Evolutionary conservation across 2,113 vertebrate genomes (phyloP), one percentile per base, ranked within the genome.

Genomic region (Bujurquina vittata): DNA sequence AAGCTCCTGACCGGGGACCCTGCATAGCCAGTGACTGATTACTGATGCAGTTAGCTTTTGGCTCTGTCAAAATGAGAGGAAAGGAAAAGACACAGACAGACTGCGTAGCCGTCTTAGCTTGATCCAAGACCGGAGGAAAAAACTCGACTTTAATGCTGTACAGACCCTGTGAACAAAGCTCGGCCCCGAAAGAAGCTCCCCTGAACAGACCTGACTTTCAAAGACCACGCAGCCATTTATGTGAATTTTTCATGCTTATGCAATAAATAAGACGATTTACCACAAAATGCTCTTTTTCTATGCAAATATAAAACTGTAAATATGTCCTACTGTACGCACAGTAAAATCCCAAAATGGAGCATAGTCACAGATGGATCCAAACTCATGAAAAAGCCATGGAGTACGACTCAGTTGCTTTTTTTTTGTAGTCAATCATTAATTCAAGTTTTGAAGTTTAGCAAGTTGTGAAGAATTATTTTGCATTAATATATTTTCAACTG

Each of bases 11-110:
- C 43, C n/a, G 22, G 69, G 46, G 78, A 89, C 17, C 78, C 84
- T 73, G 84, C 80, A 33, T 22, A 54, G 75, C 82, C 83, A 69
- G 7, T 78, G 84, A 88, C 84, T 81, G 80, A 92, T 92, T 83
- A 88, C 82, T 57, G 83, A 91, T 83, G 81, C 84, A 85, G 85
- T 72, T 73, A 69, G 84, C 79, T 60, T 74, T 69, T 84, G 87
- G 84, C 86, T 84, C 55, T 5, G 55, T 63, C 23, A 9, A 81
- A 73, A 46, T 52, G 54, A 60, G 58, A 33, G 60, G 52, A 77
- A 43, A 79, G 52, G 81, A 77, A 84, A 62, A 77, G 58, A 83
- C 49, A 26, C 49, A 83, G 82, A 69, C 61, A 43, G 74, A 75
- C 62, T 80, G 69, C 74, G 80, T 46, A 59, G 56, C 62, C n/a